Conservation (phyloP, 2,888 invertebrate species). For the Dioctria linearis region DNA sequence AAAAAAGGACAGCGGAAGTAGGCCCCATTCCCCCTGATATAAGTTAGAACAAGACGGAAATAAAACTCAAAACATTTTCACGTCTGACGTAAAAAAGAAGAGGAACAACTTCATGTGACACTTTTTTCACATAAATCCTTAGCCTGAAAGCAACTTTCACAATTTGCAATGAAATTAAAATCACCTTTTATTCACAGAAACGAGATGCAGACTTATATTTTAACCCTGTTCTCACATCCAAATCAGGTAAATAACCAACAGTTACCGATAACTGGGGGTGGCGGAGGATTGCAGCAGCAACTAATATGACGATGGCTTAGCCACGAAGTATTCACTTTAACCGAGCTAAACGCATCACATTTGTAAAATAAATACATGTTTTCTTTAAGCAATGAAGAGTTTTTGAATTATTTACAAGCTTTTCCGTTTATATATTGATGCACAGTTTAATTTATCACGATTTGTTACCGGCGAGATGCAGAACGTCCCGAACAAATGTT, state of each 20-base stretch:
- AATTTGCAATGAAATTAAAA: conserved; percentile 26
- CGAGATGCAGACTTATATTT: neutral
- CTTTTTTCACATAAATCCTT: conserved; percentile 46
- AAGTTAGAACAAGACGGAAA: conserved; percentile 17
- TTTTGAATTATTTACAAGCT: neutral
- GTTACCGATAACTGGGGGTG: conserved; percentile 29
- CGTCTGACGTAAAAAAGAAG: conserved; percentile 56
- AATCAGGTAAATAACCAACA: conserved; percentile 37
- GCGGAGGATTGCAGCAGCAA: conserved; percentile 26
- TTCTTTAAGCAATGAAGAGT: neutral
- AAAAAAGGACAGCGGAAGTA: conserved; percentile 3
- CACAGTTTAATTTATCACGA: neutral
- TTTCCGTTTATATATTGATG: neutral
- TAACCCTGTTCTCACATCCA: neutral
- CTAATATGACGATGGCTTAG: conserved; percentile 14
- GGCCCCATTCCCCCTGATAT: neutral
- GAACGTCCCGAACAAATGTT: conserved; percentile 56
- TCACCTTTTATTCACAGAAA: conserved; percentile 14
- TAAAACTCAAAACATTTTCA: conserved; percentile 35
- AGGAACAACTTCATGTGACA: conserved; percentile 56
- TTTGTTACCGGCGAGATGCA: conserved; percentile 55
- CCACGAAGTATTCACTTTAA: conserved; percentile 7
- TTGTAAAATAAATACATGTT: conserved; percentile 23
- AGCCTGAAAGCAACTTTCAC: conserved; percentile 25
- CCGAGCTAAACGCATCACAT: conserved; percentile 19